Conservation (phyloP, 53 echinoderm and acorn worm species). For the Holothuria scabra region DNA sequence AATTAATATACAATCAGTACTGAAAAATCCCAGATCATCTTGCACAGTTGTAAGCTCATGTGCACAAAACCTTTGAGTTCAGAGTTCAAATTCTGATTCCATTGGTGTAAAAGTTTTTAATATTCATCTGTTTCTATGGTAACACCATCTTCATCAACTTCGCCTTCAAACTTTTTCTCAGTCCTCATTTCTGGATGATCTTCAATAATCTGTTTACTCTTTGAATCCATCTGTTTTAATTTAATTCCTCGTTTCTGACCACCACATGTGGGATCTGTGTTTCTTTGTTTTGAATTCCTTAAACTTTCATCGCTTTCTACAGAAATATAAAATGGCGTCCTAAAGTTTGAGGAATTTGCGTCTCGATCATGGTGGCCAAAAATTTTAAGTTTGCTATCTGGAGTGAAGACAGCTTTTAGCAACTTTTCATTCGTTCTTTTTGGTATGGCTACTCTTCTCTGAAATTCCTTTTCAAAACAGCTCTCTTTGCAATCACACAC, state of each 20-base stretch:
- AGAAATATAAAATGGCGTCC: background rate
- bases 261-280: constrained; percentile 29
- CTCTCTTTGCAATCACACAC: constrained; percentile 27
- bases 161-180: constrained; percentile 12
- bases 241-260: constrained; percentile 35
- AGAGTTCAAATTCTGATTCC: no score
- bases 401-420: background rate
- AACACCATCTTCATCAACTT: constrained; percentile 35
- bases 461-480: constrained; percentile 41
- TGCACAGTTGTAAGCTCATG: no score
- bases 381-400: background rate
- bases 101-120: no score
- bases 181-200: background rate
- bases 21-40: no score
- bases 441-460: constrained; percentile 1
- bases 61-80: no score
- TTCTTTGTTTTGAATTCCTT: background rate
- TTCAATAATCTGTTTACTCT: constrained; percentile 15
- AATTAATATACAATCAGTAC: no score
- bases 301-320: background rate
- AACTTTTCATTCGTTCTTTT: background rate
- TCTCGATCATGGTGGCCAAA: background rate
- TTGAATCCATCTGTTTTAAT: constrained; percentile 36
- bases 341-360: background rate
- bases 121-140: constrained; percentile 38